phyloP scores from a whole-genome alignment of 2,113 vertebrate genomes.

The Sturnus vulgaris region DNA sequence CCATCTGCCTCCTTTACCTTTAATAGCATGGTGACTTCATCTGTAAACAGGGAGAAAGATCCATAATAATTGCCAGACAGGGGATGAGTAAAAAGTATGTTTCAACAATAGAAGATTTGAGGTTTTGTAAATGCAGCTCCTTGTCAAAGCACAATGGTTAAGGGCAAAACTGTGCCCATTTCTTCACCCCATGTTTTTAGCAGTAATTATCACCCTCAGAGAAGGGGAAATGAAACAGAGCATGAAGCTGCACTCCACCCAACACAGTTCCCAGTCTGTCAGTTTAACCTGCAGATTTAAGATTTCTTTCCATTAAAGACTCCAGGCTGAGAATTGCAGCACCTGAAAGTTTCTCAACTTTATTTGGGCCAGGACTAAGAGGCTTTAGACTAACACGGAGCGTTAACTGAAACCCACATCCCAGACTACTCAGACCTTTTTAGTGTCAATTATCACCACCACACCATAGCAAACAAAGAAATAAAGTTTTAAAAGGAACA shows the following conservation, averaged over 20 bases:
- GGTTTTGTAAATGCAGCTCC: neutral
- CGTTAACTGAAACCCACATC: neutral
- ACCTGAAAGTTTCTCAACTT: neutral
- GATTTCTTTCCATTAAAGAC: neutral
- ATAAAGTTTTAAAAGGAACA: neutral
- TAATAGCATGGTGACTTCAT: neutral
- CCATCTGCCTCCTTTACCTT: neutral
- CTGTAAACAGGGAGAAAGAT: neutral
- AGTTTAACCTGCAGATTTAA: neutral
- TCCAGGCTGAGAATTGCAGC: neutral
- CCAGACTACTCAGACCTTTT: accelerated
- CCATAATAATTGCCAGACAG: neutral
- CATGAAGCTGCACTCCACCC: neutral
- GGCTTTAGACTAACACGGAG: neutral
- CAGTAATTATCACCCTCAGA: neutral
- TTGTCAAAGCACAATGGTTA: neutral
- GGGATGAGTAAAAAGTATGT: neutral
- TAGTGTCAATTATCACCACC: neutral
- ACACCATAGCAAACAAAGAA: neutral
- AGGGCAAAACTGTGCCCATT: neutral
- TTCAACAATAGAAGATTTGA: neutral
- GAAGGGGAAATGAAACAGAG: neutral
- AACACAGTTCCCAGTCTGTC: neutral
- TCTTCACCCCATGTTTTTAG: neutral
- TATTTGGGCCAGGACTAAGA: neutral